Conservation (phyloP, 2,797 vertebrate species). For the Acridotheres tristis region DNA sequence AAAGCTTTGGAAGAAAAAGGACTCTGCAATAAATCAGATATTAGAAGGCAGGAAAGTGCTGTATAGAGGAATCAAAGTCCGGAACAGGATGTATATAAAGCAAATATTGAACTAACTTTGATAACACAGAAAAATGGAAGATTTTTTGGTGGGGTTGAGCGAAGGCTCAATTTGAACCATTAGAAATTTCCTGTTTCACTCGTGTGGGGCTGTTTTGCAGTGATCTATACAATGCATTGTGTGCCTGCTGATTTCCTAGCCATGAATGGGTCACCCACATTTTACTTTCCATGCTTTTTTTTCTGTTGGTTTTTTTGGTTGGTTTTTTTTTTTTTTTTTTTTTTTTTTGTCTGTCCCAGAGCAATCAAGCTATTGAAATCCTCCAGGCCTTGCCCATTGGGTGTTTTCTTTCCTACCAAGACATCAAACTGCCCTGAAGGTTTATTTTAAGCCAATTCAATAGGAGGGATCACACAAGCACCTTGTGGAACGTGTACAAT, state of each 20-base stretch:
- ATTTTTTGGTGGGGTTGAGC: slow-evolving; percentile 48
- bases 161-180: not conserved
- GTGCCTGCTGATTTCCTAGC: slow-evolving; percentile 60
- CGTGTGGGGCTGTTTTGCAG: not conserved
- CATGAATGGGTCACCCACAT: slow-evolving; percentile 30
- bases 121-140: slow-evolving; percentile 54
- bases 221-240: slow-evolving; percentile 49
- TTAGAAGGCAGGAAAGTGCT: slow-evolving; percentile 64
- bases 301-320: too few relatives aligned
- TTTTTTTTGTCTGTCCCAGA: not conserved
- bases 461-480: slow-evolving; percentile 56
- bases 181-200: slow-evolving; percentile 50
- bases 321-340: not conserved
- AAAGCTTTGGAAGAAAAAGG: not conserved
- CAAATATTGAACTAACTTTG: slow-evolving; percentile 65
- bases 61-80: slow-evolving; percentile 58
- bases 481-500: slow-evolving; percentile 51
- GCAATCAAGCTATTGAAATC: slow-evolving; percentile 59
- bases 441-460: slow-evolving; percentile 68
- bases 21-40: slow-evolving; percentile 15
- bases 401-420: slow-evolving; percentile 69
- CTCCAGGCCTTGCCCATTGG: slow-evolving; percentile 45
- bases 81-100: slow-evolving; percentile 70
- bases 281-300: slow-evolving; percentile 12
- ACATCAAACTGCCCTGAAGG: slow-evolving; percentile 30